phyloP scores from a whole-genome alignment of 2,113 vertebrate genomes.

The Megaleporinus macrocephalus region DNA sequence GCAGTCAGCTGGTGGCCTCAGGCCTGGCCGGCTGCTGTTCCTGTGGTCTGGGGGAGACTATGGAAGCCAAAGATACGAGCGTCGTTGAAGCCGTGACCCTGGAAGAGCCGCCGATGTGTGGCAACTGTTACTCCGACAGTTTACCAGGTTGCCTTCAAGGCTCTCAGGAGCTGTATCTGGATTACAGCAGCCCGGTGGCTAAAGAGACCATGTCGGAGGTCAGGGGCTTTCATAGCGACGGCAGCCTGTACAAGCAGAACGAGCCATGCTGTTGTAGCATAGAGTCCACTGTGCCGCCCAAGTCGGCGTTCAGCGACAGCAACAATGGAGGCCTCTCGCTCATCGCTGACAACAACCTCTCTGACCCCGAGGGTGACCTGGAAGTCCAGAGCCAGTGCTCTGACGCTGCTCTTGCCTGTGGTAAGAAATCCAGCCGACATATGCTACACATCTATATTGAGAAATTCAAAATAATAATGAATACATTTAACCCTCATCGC shows the following conservation, averaged over 20 bases:
- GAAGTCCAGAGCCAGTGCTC: slow-evolving; percentile 74
- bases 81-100: slow-evolving; percentile 32
- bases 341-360: slow-evolving; percentile 65
- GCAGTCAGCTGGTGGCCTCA: slow-evolving; percentile 85
- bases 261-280: slow-evolving; percentile 74
- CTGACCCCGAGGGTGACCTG: slow-evolving; percentile 56
- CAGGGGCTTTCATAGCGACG: slow-evolving; percentile 52
- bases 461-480: too few species aligned
- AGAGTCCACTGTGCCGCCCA: slow-evolving; percentile 67
- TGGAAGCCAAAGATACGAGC: slow-evolving; percentile 7
- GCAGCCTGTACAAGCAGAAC: slow-evolving; percentile 63
- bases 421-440: slow-evolving; percentile 47
- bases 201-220: slow-evolving; percentile 57
- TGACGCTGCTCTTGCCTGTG: slow-evolving; percentile 75
- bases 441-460: too few species aligned
- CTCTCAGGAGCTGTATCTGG: slow-evolving; percentile 67
- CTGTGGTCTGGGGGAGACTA: slow-evolving; percentile 63
- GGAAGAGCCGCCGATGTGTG: slow-evolving; percentile 66
- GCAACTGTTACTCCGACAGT: slow-evolving; percentile 54
- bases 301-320: slow-evolving; percentile 27
- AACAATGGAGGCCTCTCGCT: slow-evolving; percentile 61
- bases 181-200: slow-evolving; percentile 59
- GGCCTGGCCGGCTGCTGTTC: slow-evolving; percentile 70
- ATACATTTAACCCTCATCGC: too few species aligned
- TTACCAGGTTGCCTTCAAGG: slow-evolving; percentile 57